These are phyloP conservation scores for Tenthredo amoena DNA, from an alignment of 2,888 invertebrate genomes.

Conservation along the genomic window DNA sequence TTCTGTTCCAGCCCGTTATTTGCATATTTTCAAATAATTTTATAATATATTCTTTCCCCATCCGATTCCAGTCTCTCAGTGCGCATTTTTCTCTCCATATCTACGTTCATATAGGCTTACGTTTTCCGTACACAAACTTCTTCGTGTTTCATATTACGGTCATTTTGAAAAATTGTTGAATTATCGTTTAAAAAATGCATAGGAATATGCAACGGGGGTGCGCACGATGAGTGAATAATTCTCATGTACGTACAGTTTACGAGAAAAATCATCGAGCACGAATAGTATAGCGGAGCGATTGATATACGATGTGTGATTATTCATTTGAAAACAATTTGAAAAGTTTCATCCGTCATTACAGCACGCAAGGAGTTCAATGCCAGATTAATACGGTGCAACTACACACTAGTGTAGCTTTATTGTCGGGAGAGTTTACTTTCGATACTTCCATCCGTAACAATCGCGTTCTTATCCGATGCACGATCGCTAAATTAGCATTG, in stretches of 20 bases:
- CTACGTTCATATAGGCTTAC: too few species aligned
- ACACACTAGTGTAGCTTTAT: neutral
- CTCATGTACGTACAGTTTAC: neutral
- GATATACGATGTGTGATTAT: neutral
- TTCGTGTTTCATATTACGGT: neutral
- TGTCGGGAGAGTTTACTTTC: slow-evolving; percentile 29
- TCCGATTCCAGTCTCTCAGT: neutral
- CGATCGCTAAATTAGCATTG: slow-evolving; percentile 49
- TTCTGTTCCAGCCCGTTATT: neutral
- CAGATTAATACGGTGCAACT: slow-evolving; percentile 35
- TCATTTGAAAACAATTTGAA: slow-evolving; percentile 1
- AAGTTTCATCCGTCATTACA: neutral
- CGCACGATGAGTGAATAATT: neutral
- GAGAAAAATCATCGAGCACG: neutral
- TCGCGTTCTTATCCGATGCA: slow-evolving; percentile 45
- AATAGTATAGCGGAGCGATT: neutral
- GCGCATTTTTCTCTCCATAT: neutral
- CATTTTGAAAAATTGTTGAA: neutral
- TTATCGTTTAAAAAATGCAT: neutral
- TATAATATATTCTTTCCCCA: neutral
- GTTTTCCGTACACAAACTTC: neutral
- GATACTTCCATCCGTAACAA: slow-evolving; percentile 50
- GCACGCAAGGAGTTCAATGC: slow-evolving; percentile 32
- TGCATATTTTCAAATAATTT: slow-evolving; percentile 20
- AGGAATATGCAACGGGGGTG: neutral